phyloP scores from a whole-genome alignment of 2,888 invertebrate species.

The Cheilosia vulpina region DNA sequence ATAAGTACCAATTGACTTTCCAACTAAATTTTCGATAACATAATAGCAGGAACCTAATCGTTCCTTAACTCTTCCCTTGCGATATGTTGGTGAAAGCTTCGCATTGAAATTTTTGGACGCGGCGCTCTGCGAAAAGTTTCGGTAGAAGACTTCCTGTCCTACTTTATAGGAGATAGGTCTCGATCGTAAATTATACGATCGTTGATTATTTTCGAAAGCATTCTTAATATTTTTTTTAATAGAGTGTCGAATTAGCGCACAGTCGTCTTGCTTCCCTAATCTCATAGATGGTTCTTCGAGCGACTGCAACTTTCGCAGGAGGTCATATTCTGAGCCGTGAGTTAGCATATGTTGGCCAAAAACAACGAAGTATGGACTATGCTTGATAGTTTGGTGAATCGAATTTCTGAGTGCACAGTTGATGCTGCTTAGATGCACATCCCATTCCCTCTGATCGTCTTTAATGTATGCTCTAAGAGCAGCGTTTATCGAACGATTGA shows the following conservation, averaged over 20 bases:
- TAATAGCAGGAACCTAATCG: not conserved
- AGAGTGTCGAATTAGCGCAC: not conserved
- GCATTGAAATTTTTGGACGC: not conserved
- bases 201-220: not conserved
- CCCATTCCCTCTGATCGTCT: not conserved
- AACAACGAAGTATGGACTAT: not conserved
- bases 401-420: not conserved
- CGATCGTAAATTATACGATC: not conserved
- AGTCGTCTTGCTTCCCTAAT: not conserved
- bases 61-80: not conserved
- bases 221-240: not conserved
- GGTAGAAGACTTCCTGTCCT: not conserved
- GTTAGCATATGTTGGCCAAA: slow-evolving; percentile 2
- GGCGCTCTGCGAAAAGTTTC: not conserved
- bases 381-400: not conserved
- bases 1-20: not conserved
- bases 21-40: not conserved
- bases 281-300: not conserved
- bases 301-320: not conserved
- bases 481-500: too few species aligned
- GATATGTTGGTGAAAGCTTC: not conserved
- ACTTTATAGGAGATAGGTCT: not conserved
- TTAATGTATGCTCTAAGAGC: not conserved
- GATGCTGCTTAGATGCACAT: not conserved
- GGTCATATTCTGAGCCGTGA: not conserved